A percentile compares a stretch with the other conserved stretches of the same genome.
phyloP scores from a whole-genome alignment of 2,888 invertebrate genomes.

The Galerucella nymphaeae region DNA sequence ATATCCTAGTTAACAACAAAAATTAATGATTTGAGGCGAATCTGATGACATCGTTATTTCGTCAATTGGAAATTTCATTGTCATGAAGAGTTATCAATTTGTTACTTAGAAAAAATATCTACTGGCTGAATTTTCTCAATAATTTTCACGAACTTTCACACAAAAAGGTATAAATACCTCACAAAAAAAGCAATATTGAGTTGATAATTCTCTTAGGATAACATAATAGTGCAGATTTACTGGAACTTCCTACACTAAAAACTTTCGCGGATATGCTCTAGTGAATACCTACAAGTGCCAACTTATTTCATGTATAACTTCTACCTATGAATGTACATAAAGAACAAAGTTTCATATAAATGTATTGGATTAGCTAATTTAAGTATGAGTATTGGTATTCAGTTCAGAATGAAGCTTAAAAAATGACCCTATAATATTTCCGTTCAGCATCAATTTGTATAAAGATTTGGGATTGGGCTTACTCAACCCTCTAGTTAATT shows the following conservation, averaged over 20 bases:
- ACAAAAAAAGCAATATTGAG: conserved; percentile 17
- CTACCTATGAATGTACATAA: conserved; percentile 18
- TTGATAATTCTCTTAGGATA: conserved; percentile 27
- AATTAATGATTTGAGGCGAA: too few relatives aligned
- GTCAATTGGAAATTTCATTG: too few relatives aligned
- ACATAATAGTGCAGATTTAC: conserved; percentile 25
- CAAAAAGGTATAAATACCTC: not conserved
- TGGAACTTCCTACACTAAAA: conserved; percentile 19
- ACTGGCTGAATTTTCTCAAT: too few relatives aligned
- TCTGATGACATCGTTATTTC: too few relatives aligned
- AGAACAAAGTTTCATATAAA: conserved; percentile 19
- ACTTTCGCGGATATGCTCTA: conserved; percentile 22
- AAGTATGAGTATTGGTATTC: not conserved
- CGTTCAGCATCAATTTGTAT: too few relatives aligned
- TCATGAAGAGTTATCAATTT: too few relatives aligned
- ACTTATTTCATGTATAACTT: conserved; percentile 25
- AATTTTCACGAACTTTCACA: not conserved
- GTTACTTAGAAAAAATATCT: too few relatives aligned
- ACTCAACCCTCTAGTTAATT: too few relatives aligned
- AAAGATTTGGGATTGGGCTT: too few relatives aligned
- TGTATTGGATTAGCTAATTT: conserved; percentile 18
- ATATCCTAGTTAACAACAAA: too few relatives aligned
- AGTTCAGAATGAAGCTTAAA: too few relatives aligned
- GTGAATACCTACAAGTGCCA: conserved; percentile 29
- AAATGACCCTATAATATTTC: too few relatives aligned